Base-by-base conservation (phyloP, 2,797 vertebrate genomes). In the Cynopterus sphinx region DNA sequence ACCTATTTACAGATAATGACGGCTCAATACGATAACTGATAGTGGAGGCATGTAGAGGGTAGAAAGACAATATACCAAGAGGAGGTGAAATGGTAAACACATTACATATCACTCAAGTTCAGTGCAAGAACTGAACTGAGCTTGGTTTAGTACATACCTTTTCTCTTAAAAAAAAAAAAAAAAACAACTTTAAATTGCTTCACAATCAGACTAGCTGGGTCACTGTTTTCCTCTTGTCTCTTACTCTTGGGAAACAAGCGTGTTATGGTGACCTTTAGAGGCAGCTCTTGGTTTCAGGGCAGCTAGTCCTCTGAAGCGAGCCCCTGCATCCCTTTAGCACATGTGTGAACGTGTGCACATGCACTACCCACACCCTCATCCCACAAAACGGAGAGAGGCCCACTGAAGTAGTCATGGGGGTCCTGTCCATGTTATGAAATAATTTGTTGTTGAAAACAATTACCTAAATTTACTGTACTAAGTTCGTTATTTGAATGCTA, bases 391-490 rank as follows among this genome's bases (percentile, higher is more conserved):
- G 12, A 65, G 19, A 79, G 26, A 59, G 9, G 24, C 10, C 33
- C 33, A 8, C 6, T 15, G 11, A 71, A 19, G 31, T 2, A 81
- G 67, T 39, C 22, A 22, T 11, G 90, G 70, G 16, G 6, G 55
- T 19, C 71, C 31, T 70, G 36, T 36, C 26, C 5, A 13, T 19
- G 43, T 16, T 39, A 26, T 10, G 39, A 92, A 63, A 63, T 70
- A 49, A 77, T 49, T 28, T 49, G 26, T 65, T 85, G 63, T n/a
- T 46, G 43, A 85, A 84, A 91, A 68, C 1, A 68, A 43, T 61
- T 46, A 61, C 31, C 43, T 74, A 71, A 74, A 81, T 93, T 87
- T 84, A 87, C 2, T 71, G 70, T 16, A 16, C 16, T 88, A 71
- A 51, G 1, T 51, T 89, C 43, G 12, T 33, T 36, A 55, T 65